A percentile compares a stretch with the other conserved stretches of the same genome.
Conservation (phyloP, 2,113 vertebrate species). For the Oophaga pumilio region DNA sequence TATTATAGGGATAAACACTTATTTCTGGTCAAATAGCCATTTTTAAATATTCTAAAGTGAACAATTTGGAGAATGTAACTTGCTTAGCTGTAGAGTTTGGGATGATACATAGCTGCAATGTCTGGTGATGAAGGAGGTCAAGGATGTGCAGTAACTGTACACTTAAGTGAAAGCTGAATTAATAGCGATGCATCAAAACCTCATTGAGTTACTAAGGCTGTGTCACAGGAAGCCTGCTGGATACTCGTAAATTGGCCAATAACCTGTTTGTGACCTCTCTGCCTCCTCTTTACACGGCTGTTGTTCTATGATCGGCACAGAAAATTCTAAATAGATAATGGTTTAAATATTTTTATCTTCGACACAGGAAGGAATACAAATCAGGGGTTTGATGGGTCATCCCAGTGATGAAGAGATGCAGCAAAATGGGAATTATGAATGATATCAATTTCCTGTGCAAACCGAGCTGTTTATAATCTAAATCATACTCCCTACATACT, state of each 20-base stretch:
- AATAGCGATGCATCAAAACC: slow-evolving; percentile 58
- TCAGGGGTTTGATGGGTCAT: neutral
- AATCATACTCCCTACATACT: too few relatives aligned
- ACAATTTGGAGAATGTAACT: neutral
- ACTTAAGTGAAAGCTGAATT: slow-evolving; percentile 25
- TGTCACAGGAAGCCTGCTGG: slow-evolving; percentile 67
- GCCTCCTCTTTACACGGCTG: slow-evolving; percentile 67
- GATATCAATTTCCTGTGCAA: neutral
- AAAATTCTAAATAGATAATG: slow-evolving; percentile 17
- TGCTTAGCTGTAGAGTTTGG: neutral
- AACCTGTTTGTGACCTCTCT: slow-evolving; percentile 70
- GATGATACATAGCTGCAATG: neutral
- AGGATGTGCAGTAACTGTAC: neutral
- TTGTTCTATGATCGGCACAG: slow-evolving; percentile 41
- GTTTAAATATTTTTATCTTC: neutral
- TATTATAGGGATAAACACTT: neutral
- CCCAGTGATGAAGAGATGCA: slow-evolving; percentile 1
- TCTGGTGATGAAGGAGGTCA: neutral
- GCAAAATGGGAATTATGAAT: neutral
- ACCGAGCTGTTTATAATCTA: neutral
- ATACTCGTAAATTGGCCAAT: slow-evolving; percentile 70
- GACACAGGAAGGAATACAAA: neutral
- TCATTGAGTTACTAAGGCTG: slow-evolving; percentile 70
- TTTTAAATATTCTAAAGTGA: neutral
- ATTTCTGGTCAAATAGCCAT: neutral